Evolutionary conservation across 2,113 vertebrate genomes (phyloP), one percentile per base, ranked within the genome.

Genomic region (Gobio gobio): DNA sequence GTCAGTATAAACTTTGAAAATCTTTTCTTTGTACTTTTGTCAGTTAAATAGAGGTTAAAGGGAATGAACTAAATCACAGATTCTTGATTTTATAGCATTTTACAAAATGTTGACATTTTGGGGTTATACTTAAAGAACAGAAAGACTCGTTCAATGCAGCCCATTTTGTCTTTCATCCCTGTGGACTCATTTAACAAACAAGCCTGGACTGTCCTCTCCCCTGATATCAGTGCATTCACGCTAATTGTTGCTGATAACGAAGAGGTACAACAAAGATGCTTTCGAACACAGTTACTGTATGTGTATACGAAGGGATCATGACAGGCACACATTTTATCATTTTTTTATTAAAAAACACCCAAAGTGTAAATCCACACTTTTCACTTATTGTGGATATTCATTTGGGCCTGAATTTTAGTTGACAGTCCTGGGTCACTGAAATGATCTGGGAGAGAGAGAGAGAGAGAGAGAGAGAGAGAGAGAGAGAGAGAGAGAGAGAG

Each of bases 391-490:
- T n/a, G 63, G 26, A 83, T 88, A 54, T 91, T 83, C 74, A 87
- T 68, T 89, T 88, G 89, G 7, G 87, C 74, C 6, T 24, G 66
- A 78, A 91, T 86, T 36, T 86, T 74, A 12, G 29, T 64, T 13
- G 66, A 78, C 72, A 93, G 89, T 75, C 92, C 79, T 51, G 92
- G 90, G 75, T 93, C 91, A 43, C 77, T 91, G 91, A 95, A 95
- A 85, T 95, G 88, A 88, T 93, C 95, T 95, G 89, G 5, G 87
- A 40, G 87, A 89, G 68, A 33, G 36, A 4, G 36, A 5, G 4
- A 4, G 36, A 5, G 36, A 5, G 36, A 40, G 36, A 40, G 36
- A 40, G 36, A 5, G 86, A 40, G 87, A 89, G 68, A 33, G 75
- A 0, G 2, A 13, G 70, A 80, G n/a, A 72, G 4, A 70, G 36